phyloP scores from a whole-genome alignment of 2,888 invertebrate genomes.

The Eupithecia subumbrata region DNA sequence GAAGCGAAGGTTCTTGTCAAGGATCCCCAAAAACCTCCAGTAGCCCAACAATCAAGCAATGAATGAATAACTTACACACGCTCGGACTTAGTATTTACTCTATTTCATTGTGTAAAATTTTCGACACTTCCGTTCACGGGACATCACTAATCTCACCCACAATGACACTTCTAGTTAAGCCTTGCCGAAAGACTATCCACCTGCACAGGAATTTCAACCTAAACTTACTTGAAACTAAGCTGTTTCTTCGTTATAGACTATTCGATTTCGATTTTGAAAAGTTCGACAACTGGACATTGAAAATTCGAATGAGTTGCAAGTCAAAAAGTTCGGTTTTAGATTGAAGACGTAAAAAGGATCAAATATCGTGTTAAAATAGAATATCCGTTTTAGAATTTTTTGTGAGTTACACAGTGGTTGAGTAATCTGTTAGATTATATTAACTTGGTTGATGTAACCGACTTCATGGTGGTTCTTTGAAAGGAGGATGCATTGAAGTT shows the following conservation, averaged over 20 bases:
- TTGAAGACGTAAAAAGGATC: constrained; percentile 31
- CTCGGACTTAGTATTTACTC: constrained; percentile 56
- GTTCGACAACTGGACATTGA: constrained; percentile 11
- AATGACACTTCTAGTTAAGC: constrained; percentile 64
- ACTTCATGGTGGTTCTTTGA: constrained; percentile 33
- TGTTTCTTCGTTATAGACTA: not conserved
- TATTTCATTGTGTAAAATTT: constrained; percentile 55
- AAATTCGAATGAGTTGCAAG: not conserved
- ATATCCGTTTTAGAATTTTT: constrained; percentile 48
- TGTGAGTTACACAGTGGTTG: constrained; percentile 52
- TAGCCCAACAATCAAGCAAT: constrained; percentile 37
- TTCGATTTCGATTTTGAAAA: not conserved
- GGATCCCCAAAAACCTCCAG: constrained; percentile 18
- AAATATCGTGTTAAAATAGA: constrained; percentile 50
- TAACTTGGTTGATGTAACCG: constrained; percentile 52
- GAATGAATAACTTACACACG: constrained; percentile 54
- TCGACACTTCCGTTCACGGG: constrained; percentile 68
- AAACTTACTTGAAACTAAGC: not conserved
- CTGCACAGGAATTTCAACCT: constrained; percentile 24
- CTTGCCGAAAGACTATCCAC: constrained; percentile 42
- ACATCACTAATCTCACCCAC: constrained; percentile 64
- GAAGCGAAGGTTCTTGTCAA: not conserved
- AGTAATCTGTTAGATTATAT: constrained; percentile 58
- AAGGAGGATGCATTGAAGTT: constrained; percentile 30
- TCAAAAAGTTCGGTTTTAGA: constrained; percentile 16